Evolutionary conservation across 2,888 invertebrate species (phyloP).

Genomic region (Coecobrya sp.): DNA sequence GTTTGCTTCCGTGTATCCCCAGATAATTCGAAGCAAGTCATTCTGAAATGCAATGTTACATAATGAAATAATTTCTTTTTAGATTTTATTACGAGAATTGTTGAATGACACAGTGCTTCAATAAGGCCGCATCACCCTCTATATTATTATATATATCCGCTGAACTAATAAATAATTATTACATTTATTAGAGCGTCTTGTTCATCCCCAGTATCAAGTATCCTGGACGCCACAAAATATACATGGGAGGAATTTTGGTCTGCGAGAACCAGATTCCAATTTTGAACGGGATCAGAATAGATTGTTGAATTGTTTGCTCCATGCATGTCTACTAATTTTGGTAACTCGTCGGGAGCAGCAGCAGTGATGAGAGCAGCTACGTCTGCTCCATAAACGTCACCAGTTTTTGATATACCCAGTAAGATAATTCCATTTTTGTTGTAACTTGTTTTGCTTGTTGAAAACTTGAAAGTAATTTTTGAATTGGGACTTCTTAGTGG

Average conservation of each 20-base stretch:
- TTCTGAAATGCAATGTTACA: background rate
- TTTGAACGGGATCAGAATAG: background rate
- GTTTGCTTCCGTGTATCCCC: background rate
- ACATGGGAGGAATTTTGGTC: background rate
- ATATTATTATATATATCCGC: background rate
- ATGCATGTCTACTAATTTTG: background rate
- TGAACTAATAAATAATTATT: background rate
- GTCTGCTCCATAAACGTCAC: background rate
- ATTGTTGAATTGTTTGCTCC: background rate
- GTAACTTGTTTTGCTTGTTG: background rate
- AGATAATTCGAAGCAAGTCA: background rate
- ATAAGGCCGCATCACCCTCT: no score
- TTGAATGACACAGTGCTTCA: no score
- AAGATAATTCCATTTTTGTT: background rate
- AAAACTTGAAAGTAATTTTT: background rate
- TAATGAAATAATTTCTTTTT: no score
- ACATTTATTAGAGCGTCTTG: background rate
- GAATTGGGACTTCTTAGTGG: background rate
- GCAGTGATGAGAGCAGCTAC: background rate
- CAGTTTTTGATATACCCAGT: background rate
- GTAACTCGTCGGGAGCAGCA: background rate
- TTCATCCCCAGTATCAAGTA: background rate
- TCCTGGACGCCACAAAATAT: background rate
- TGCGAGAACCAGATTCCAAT: background rate
- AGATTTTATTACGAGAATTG: no score